Percentiles rank a stretch among this genome's conserved stretches.
Conservation (phyloP, 1,140 invertebrate genomes). For the Coboldia fuscipes region DNA sequence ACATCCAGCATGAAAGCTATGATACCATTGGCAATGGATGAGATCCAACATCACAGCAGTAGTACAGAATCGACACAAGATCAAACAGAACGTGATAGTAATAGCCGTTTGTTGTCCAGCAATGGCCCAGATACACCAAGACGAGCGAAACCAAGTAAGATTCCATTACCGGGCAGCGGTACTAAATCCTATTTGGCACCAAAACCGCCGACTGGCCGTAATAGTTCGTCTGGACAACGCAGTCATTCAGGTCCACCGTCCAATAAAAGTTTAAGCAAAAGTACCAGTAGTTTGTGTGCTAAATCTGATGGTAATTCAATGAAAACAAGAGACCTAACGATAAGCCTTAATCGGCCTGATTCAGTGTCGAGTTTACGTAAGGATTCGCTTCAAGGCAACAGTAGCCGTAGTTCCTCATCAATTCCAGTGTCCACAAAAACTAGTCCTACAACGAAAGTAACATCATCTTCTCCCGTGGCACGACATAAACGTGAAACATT, state of each 20-base stretch:
- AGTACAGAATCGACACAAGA: slow-evolving; percentile 37
- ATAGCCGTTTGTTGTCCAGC: no score
- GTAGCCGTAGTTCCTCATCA: slow-evolving; percentile 16
- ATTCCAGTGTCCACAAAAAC: slow-evolving; percentile 19
- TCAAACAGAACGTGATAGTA: slow-evolving; percentile 18
- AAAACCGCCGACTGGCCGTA: slow-evolving; percentile 29
- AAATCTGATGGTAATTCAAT: slow-evolving; percentile 10
- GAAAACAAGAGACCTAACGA: neutral
- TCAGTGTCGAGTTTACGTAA: slow-evolving; percentile 24
- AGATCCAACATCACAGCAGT: slow-evolving; percentile 27
- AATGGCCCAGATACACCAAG: slow-evolving; percentile 26
- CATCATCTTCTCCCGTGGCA: slow-evolving; percentile 22
- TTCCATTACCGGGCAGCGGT: slow-evolving; percentile 36
- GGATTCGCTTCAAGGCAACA: slow-evolving; percentile 14
- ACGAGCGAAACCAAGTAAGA: slow-evolving; percentile 39
- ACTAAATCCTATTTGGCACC: slow-evolving; percentile 21
- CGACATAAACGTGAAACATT: slow-evolving; percentile 35
- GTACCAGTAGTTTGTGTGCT: slow-evolving; percentile 22
- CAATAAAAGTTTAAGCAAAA: slow-evolving; percentile 15
- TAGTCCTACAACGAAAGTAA: slow-evolving; percentile 21
- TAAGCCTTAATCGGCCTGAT: slow-evolving; percentile 22
- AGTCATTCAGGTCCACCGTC: slow-evolving; percentile 23
- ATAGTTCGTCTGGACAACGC: slow-evolving; percentile 11
- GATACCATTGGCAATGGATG: slow-evolving; percentile 28
- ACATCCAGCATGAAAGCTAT: slow-evolving; percentile 28